phyloP scores from a whole-genome alignment of 2,113 vertebrate species.

The Hippocampus mohnikei region DNA sequence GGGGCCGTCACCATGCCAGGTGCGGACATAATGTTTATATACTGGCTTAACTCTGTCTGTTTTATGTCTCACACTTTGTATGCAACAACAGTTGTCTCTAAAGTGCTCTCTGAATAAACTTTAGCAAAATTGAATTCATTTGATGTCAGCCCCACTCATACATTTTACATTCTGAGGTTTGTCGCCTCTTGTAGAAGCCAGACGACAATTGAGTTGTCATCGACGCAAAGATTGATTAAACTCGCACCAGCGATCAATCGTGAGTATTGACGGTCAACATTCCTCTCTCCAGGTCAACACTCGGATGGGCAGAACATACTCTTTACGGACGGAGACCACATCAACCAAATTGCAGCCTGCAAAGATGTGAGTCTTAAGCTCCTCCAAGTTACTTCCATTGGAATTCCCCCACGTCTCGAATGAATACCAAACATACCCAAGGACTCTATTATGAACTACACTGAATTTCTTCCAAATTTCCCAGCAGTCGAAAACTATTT shows the following conservation, averaged over 20 bases:
- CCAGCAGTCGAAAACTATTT: not conserved
- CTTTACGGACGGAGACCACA: constrained; percentile 96
- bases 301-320: constrained; percentile 95
- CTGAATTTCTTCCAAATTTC: constrained; percentile 1
- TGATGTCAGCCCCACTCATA: not conserved
- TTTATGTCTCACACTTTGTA: too few species aligned
- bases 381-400: not conserved
- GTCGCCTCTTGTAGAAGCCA: not conserved
- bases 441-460: not conserved
- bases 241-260: not conserved
- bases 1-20: constrained; percentile 91
- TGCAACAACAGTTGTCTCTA: too few species aligned
- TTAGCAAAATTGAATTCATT: too few species aligned
- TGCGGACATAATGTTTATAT: constrained; percentile 48
- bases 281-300: constrained; percentile 79
- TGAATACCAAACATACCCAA: not conserved
- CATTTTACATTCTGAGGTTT: not conserved
- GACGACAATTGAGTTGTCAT: not conserved
- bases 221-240: not conserved
- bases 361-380: constrained; percentile 84
- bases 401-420: not conserved
- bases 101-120: too few species aligned
- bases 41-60: not conserved
- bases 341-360: constrained; percentile 98
- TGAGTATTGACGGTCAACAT: constrained; percentile 3